Percentiles rank a stretch among this genome's conserved stretches.
Conservation (phyloP, 2,888 invertebrate species). For the Argyresthia albistria region DNA sequence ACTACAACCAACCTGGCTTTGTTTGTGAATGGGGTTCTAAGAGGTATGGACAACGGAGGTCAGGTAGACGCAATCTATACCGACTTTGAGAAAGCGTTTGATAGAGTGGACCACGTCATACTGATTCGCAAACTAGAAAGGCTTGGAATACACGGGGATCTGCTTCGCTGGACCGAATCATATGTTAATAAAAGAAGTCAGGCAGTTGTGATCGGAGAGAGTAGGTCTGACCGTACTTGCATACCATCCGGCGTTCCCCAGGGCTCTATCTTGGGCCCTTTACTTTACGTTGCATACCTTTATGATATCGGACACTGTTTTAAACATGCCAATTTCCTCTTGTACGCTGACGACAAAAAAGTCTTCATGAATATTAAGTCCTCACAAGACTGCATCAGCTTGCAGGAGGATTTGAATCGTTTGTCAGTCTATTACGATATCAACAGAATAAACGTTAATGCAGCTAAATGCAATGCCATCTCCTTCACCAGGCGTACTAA, state of each 20-base stretch:
- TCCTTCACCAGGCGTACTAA: background rate
- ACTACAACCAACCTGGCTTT: background rate
- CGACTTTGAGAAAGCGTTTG: conserved; percentile 3
- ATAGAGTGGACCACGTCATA: conserved; percentile 1
- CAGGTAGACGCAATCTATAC: conserved; percentile 2
- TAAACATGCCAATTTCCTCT: background rate
- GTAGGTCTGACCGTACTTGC: background rate
- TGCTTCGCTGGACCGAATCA: conserved; percentile 2
- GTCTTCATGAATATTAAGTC: background rate
- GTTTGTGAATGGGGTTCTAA: background rate
- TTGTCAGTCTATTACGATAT: background rate
- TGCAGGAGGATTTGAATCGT: background rate
- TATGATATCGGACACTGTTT: background rate
- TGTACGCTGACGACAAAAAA: background rate
- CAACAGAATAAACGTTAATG: background rate
- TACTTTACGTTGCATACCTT: background rate
- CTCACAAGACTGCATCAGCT: background rate
- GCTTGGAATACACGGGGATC: conserved; percentile 2
- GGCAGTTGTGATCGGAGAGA: background rate
- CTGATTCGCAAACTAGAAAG: background rate
- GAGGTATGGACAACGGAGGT: background rate
- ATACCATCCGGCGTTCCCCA: background rate
- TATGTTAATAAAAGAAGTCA: conserved; percentile 4
- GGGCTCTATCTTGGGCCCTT: background rate
- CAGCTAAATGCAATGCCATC: background rate